Base-by-base conservation (phyloP, 2,888 invertebrate genomes). In the Hydroisotoma schaefferi region DNA sequence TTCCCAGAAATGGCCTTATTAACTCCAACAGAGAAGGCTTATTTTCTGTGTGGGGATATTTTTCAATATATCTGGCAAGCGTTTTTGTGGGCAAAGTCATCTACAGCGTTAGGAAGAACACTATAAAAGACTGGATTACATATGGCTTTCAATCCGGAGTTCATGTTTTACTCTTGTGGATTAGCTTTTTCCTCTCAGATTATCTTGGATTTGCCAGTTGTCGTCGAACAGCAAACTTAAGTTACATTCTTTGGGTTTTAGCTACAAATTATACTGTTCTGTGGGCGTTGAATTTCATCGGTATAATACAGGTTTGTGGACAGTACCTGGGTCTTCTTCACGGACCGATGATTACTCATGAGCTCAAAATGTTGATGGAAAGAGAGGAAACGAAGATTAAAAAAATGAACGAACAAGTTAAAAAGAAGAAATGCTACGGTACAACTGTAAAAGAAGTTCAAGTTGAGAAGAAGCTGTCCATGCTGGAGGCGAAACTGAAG, bases 21-120 rank as follows among this genome's bases (percentile, higher is more conserved):
- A 79, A 84, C 46, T 90, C 94, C 0, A 99, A 99, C 77, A 84
- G 90, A 59, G 98, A 99, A 79, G 98, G 98, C 0, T 78, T 98
- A 38, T 83, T 85, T 23, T 94, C 97, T 0, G 80, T 86, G 37
- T 79, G 88, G 0, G 97, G 98, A 1, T 97, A 91, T 76, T 79
- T 92, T 0, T 83, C 88, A 0, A 78, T 98, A 4, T 94, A 92
- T 77, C 80, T 94, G 59, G 81, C 86, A 66, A 86, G 88, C 26
- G 83, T 86, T 55, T 81, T 83, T 71, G 75, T 87, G 55, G 87
- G 86, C 40, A 77, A 79, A 67, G 75, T 82, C 54, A 75, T 87
- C 28, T 76, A 76, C 27, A 40, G 28, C 37, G 52, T 59, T 8
- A 57, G 40, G n/a, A 29, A 62, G 23, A 8, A 48, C 33, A 68